A percentile compares a stretch with the other conserved stretches of the same genome.
These are phyloP conservation scores for Tuberolachnus salignus DNA, from an alignment of 2,888 invertebrate genomes.

Conservation along the genomic window DNA sequence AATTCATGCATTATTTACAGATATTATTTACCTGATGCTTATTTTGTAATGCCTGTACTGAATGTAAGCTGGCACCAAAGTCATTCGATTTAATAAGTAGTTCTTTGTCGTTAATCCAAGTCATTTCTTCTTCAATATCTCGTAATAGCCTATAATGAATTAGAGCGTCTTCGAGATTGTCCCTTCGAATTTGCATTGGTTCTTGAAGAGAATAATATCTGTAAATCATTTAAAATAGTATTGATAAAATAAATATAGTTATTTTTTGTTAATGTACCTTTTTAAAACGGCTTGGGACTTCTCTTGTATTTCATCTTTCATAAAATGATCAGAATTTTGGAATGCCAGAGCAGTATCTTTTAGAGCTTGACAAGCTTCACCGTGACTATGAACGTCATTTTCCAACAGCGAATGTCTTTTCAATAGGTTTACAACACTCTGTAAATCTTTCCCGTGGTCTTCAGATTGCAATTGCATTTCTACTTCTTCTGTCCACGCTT, in stretches of 20 bases:
- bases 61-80: conserved; percentile 71
- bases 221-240: conserved; percentile 26
- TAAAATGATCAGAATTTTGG: conserved; percentile 81
- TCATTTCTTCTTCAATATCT: conserved; percentile 90
- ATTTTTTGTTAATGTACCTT: conserved; percentile 62
- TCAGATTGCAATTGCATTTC: conserved; percentile 77
- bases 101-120: conserved; percentile 85
- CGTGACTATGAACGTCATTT: conserved; percentile 81
- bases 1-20: not conserved
- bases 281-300: conserved; percentile 73
- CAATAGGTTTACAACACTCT: conserved; percentile 81
- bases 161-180: conserved; percentile 89
- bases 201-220: conserved; percentile 83
- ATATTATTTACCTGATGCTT: conserved; percentile 75
- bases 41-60: conserved; percentile 88
- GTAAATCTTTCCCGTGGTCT: conserved; percentile 86
- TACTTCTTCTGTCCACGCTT: conserved; percentile 89
- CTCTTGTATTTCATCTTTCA: conserved; percentile 83
- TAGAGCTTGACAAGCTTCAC: conserved; percentile 79
- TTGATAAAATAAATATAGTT: not conserved
- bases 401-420: conserved; percentile 84
- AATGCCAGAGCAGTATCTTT: conserved; percentile 82
- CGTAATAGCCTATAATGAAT: conserved; percentile 86
- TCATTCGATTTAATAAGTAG: conserved; percentile 74
- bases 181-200: conserved; percentile 87